These are phyloP conservation scores for Agriopis marginaria DNA, from an alignment of 2,888 invertebrate genomes.

Conservation along the genomic window DNA sequence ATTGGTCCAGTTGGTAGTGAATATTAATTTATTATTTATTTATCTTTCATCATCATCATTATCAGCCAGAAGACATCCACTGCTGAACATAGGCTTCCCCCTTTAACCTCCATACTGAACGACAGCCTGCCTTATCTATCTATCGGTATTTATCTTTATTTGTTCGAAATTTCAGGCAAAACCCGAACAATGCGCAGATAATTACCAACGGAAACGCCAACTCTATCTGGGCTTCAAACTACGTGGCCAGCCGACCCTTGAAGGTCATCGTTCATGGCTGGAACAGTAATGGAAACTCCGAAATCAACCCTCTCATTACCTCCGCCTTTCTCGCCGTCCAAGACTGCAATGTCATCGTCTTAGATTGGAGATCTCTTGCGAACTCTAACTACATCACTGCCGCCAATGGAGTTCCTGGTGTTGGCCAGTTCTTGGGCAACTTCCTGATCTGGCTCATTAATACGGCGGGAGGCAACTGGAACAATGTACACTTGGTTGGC, in stretches of 20 bases:
- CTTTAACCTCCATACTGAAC: no score
- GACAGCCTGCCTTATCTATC: no score
- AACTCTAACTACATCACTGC: slow-evolving; percentile 54
- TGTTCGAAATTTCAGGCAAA: slow-evolving; percentile 52
- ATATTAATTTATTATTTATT: no score
- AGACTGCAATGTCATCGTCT: slow-evolving; percentile 68
- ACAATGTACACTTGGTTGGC: slow-evolving; percentile 72
- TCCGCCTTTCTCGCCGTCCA: slow-evolving; percentile 63
- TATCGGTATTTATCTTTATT: no score
- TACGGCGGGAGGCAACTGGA: slow-evolving; percentile 68
- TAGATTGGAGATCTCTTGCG: slow-evolving; percentile 68
- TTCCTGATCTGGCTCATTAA: slow-evolving; percentile 69
- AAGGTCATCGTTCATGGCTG: slow-evolving; percentile 73
- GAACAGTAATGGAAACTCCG: slow-evolving; percentile 64
- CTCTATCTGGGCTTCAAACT: slow-evolving; percentile 61
- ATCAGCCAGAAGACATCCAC: no score
- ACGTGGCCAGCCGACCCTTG: slow-evolving; percentile 54
- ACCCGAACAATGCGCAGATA: slow-evolving; percentile 56
- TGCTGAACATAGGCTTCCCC: no score
- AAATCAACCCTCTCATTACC: slow-evolving; percentile 60
- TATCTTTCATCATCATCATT: no score
- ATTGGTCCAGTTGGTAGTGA: not conserved
- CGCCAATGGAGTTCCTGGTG: slow-evolving; percentile 61
- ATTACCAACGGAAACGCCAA: slow-evolving; percentile 61
- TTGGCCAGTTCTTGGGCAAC: slow-evolving; percentile 66